These are phyloP conservation scores for Microvelia longipes DNA, from an alignment of 1,140 invertebrate genomes.

Conservation along the genomic window DNA sequence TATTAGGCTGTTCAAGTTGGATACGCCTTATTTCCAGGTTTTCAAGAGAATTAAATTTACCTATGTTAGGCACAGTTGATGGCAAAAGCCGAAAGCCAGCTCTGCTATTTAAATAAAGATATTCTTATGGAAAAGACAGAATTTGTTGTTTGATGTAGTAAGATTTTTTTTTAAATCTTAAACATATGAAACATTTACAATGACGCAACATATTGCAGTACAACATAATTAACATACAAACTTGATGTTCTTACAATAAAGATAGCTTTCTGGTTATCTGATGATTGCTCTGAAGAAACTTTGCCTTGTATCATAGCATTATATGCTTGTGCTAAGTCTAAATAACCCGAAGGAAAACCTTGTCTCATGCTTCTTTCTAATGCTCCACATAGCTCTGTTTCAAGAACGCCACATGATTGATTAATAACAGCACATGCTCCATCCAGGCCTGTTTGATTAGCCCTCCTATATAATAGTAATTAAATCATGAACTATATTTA, in stretches of 20 bases:
- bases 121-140: no score
- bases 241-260: slow-evolving; percentile 42
- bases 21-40: no score
- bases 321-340: slow-evolving; percentile 64
- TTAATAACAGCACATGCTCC: slow-evolving; percentile 94
- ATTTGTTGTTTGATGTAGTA: no score
- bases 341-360: slow-evolving; percentile 73
- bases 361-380: slow-evolving; percentile 57
- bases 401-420: slow-evolving; percentile 74
- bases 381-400: slow-evolving; percentile 67
- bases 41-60: no score
- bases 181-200: no score
- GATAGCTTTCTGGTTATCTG: slow-evolving; percentile 56
- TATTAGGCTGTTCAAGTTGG: no score
- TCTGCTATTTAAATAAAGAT: no score
- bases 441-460: slow-evolving; percentile 77
- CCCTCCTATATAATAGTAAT: slow-evolving; percentile 41
- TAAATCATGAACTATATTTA: no score
- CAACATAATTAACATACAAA: neutral
- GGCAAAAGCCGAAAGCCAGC: no score
- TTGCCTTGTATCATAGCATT: slow-evolving; percentile 67
- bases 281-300: slow-evolving; percentile 46
- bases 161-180: no score
- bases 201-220: no score
- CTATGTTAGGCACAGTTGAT: no score